These are phyloP conservation scores for Orius laevigatus DNA, from an alignment of 1,140 invertebrate genomes.

Conservation along the genomic window DNA sequence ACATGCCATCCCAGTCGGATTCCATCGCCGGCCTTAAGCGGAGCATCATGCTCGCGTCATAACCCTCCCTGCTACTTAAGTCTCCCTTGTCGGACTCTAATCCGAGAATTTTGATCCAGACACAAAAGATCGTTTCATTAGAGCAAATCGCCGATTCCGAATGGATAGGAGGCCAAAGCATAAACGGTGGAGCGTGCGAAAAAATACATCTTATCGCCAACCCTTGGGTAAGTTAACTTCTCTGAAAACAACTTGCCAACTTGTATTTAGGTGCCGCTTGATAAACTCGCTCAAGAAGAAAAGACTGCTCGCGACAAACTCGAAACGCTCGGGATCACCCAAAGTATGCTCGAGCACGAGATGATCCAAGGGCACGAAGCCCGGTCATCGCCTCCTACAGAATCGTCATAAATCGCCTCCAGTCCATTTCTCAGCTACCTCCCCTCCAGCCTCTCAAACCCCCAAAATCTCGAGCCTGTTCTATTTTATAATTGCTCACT, in stretches of 20 bases:
- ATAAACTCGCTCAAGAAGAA: conserved; percentile 18
- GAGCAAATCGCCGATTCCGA: conserved; percentile 31
- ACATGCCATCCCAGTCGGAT: conserved; percentile 56
- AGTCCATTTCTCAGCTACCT: conserved; percentile 16
- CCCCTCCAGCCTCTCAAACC: conserved; percentile 12
- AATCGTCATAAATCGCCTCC: conserved; percentile 36
- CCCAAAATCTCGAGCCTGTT: conserved; percentile 18
- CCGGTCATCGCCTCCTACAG: conserved; percentile 41
- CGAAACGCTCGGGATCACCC: conserved; percentile 34
- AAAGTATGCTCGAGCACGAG: conserved; percentile 31
- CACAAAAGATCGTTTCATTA: conserved; percentile 31
- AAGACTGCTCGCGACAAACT: conserved; percentile 25
- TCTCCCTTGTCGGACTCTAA: conserved; percentile 25
- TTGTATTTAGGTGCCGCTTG: conserved; percentile 6
- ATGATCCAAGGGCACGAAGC: conserved; percentile 29
- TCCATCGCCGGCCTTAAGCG: conserved; percentile 47
- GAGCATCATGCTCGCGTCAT: conserved; percentile 47
- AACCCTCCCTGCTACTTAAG: conserved; percentile 31
- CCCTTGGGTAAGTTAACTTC: not conserved
- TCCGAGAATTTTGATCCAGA: conserved; percentile 32
- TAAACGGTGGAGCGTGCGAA: conserved; percentile 23
- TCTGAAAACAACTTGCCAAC: not conserved
- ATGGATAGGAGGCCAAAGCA: conserved; percentile 31
- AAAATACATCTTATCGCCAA: no score
- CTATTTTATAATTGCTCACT: conserved; percentile 10